Evolutionary conservation across 2,797 vertebrate species (phyloP).

Genomic region (Atherinosoma microstoma): DNA sequence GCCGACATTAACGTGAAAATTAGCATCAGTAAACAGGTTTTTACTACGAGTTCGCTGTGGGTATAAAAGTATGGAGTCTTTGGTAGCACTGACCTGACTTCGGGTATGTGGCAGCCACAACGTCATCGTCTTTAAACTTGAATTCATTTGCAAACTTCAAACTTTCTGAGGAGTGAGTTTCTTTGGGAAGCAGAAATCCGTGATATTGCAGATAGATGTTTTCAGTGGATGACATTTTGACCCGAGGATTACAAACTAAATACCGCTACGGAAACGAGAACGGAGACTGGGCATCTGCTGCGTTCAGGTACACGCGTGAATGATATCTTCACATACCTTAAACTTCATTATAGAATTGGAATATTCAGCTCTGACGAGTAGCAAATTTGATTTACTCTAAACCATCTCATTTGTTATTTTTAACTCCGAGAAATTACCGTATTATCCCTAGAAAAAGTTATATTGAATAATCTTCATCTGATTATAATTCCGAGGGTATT

Average conservation of each 20-base stretch:
- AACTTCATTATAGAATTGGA: no score
- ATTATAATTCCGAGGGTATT: background rate
- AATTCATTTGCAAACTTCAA: constrained; percentile 63
- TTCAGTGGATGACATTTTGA: background rate
- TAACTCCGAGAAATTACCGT: no score
- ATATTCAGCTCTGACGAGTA: no score
- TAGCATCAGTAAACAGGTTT: background rate
- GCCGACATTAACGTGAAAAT: no score
- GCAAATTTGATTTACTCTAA: no score
- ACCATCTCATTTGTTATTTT: no score
- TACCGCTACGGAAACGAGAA: background rate
- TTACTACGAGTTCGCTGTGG: background rate
- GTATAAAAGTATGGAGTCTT: background rate
- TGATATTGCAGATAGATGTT: background rate
- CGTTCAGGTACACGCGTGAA: background rate
- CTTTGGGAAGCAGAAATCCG: constrained; percentile 34
- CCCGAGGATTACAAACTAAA: no score
- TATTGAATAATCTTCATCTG: no score
- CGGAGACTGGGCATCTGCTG: background rate
- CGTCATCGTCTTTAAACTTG: constrained; percentile 65
- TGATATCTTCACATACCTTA: no score
- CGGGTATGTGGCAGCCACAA: constrained; percentile 62
- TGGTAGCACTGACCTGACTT: constrained; percentile 65
- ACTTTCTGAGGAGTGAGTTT: constrained; percentile 59
- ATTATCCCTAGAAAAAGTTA: no score